Conservation (phyloP, 2,113 vertebrate species). For the Sylvia atricapilla region DNA sequence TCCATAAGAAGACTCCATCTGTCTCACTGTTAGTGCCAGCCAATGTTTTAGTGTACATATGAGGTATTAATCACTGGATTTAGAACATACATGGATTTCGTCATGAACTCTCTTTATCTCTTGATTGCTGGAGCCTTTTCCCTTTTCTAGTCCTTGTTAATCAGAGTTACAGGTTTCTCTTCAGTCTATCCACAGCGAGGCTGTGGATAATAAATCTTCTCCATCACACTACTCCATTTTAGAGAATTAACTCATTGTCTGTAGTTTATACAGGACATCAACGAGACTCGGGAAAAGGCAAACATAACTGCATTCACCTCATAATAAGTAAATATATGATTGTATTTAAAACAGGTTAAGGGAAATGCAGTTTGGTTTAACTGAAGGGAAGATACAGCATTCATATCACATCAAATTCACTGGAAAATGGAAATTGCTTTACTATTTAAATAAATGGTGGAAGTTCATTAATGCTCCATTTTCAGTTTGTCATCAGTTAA, state of each 20-base stretch:
- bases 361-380: constrained; percentile 3
- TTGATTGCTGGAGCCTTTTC: background rate
- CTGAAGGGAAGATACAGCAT: background rate
- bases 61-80: background rate
- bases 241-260: background rate
- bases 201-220: background rate
- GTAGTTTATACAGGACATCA: background rate
- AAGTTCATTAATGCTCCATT: background rate
- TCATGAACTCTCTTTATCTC: background rate
- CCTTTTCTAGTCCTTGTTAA: background rate
- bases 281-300: background rate
- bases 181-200: background rate
- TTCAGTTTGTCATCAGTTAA: constrained; percentile 44
- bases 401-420: background rate
- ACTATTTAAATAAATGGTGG: constrained; percentile 27
- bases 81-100: background rate
- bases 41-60: background rate
- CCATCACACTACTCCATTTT: background rate
- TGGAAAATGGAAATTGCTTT: constrained; percentile 24
- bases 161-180: background rate
- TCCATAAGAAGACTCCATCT: background rate
- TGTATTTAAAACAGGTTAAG: constrained; percentile 22
- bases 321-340: constrained; percentile 15
- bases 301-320: background rate
- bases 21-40: background rate